Evolutionary conservation across 37 sponge, comb jelly and placozoan species (phyloP), one percentile per base, ranked within the genome.

Genomic region (Halisarca cf. caerulea): DNA sequence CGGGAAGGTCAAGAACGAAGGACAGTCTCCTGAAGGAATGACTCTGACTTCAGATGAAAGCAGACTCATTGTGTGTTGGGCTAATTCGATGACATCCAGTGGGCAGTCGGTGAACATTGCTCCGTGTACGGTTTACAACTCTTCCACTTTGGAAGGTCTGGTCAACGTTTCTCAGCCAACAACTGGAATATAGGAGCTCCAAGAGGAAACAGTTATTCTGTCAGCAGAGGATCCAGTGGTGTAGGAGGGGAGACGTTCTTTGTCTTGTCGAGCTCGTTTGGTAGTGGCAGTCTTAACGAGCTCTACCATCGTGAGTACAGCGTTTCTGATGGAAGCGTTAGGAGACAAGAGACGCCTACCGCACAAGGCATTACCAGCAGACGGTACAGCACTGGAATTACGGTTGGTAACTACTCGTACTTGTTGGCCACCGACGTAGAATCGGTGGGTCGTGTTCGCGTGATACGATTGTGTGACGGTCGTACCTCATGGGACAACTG

Each of bases 161-260:
- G 57, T 27, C 9, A n/a, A n/a, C 23, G 68, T n/a, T 66, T 8
- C 27, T n/a, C 28, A 9, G 8, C 9, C 21, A 25, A 9, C 21
- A n/a, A 9, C 28, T 15, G 21, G 27, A 14, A 15, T 14, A 25
- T 66, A n/a, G 28, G 68, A 25, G 28, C 68, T 15, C 27, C 68
- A 25, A 9, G 27, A 27, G 28, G 27, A 24, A 66, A n/a, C 28
- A 9, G 25, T 9, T 66, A 66, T n/a, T 66, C 28, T 9, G 68
- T 66, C 8, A 66, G 68, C 23, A 14, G 28, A n/a, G 68, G 68
- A 24, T 66, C 23, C 28, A 27, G 23, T 66, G 68, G 23, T 24
- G n/a, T n/a, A n/a, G 68, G 68, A 66, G 68, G 23, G 28, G 68
- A 66, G 28, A 66, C 68, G 68, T 66, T 66, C 68, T 66, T 25